Conservation (phyloP, 2,888 invertebrate genomes). For the Microchrysa polita region DNA sequence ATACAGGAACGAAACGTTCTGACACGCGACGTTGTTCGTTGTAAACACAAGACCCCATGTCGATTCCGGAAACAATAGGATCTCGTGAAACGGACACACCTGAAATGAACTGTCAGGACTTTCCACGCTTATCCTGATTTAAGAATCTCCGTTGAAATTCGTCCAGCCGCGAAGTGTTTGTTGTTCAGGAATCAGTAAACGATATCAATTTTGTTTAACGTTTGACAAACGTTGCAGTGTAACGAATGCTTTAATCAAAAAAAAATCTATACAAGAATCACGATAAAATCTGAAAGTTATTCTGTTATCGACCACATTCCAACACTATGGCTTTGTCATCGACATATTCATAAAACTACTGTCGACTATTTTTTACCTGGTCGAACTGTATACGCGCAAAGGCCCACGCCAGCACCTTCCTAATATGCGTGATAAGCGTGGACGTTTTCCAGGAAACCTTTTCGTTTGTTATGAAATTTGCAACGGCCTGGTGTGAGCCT, state of each 20-base stretch:
- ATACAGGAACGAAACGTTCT: background rate
- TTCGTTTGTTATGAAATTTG: constrained; percentile 30
- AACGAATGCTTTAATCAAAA: too few relatives aligned
- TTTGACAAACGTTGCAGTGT: too few relatives aligned
- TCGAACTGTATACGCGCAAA: background rate
- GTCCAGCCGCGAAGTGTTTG: too few relatives aligned
- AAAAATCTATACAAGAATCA: too few relatives aligned
- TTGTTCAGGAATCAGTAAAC: too few relatives aligned
- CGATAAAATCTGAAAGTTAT: too few relatives aligned
- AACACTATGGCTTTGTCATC: too few relatives aligned
- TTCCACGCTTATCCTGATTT: too few relatives aligned
- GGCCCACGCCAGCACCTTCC: background rate
- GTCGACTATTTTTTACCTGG: background rate
- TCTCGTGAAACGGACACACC: background rate
- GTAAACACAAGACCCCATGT: background rate
- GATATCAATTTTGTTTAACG: too few relatives aligned
- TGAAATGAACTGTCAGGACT: background rate
- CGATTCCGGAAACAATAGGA: background rate
- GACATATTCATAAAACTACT: background rate
- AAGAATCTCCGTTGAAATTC: too few relatives aligned
- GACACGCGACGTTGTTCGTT: constrained; percentile 19
- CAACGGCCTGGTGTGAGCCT: constrained; percentile 35
- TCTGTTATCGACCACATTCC: too few relatives aligned
- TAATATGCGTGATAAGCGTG: constrained; percentile 32
- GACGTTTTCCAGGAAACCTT: constrained; percentile 29